Evolutionary conservation across 2,113 vertebrate species (phyloP).

Genomic region (Peromyscus maniculatus): DNA sequence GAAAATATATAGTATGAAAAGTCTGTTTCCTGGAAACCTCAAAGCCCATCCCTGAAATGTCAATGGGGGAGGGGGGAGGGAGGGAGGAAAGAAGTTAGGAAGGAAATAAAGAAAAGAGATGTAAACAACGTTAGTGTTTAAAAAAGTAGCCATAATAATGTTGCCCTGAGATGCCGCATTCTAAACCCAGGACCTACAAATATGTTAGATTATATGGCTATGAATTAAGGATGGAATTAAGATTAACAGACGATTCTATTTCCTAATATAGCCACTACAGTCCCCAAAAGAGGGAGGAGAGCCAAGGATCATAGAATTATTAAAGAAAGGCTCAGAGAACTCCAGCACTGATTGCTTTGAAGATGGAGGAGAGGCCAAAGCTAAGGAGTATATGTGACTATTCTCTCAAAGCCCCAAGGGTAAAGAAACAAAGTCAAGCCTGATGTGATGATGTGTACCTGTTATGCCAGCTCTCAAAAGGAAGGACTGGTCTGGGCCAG

Average conservation of each 20-base stretch:
- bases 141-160: not conserved
- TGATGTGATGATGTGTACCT: not conserved
- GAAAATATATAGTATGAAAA: not conserved
- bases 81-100: too few species aligned
- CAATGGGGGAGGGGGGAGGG: not conserved
- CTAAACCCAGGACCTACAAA: not conserved
- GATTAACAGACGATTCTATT: not conserved
- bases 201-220: not conserved
- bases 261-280: not conserved
- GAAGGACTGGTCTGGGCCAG: not conserved
- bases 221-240: not conserved
- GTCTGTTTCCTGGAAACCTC: not conserved
- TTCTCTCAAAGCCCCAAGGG: not conserved
- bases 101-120: not conserved
- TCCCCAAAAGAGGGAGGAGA: not conserved
- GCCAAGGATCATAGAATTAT: not conserved
- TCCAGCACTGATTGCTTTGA: not conserved
- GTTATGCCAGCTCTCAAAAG: not conserved
- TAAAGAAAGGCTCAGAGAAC: not conserved
- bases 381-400: not conserved
- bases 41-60: not conserved
- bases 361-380: not conserved
- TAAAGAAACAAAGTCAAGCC: not conserved
- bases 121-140: not conserved
- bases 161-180: not conserved